Evolutionary conservation across 2,888 invertebrate genomes (phyloP), one percentile per base, ranked within the genome.

Genomic region (Neocrepidodera transversa): DNA sequence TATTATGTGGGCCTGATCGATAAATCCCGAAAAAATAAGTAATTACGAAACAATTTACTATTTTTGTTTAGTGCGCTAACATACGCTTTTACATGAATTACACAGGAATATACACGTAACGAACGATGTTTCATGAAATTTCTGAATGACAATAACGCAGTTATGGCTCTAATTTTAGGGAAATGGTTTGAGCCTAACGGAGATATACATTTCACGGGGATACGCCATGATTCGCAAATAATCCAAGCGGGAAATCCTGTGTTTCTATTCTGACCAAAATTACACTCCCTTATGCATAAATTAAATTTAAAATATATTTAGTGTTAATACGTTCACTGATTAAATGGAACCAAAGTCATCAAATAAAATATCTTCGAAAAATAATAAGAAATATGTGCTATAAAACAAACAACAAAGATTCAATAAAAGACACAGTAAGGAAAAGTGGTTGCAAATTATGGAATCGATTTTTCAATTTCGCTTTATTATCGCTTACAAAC

Each of bases 401-500:
- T n/a, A n/a, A n/a, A n/a, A n/a, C n/a, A n/a, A n/a, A n/a, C n/a
- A n/a, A n/a, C n/a, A n/a, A n/a, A n/a, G n/a, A n/a, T n/a, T n/a
- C n/a, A n/a, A n/a, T n/a, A n/a, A n/a, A n/a, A n/a, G n/a, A n/a
- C n/a, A n/a, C n/a, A n/a, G n/a, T n/a, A n/a, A n/a, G n/a, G n/a
- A n/a, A n/a, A n/a, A n/a, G n/a, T n/a, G n/a, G n/a, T n/a, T n/a
- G n/a, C n/a, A n/a, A n/a, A n/a, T 50, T 32, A 50, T 16, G 16
- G 26, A 70, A 74, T 75, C 72, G 75, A 74, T 74, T 74, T 56
- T 70, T 68, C 72, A 71, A 71, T 73, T 72, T 68, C 67, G 68
- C n/a, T 65, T 67, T 70, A 68, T 73, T 75, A 74, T 75, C 74
- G 74, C 68, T 74, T 70, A 72, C 74, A 68, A 71, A 64, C 74